phyloP scores from a whole-genome alignment of 2,797 vertebrate genomes.

The Spinibarbus caldwelli region DNA sequence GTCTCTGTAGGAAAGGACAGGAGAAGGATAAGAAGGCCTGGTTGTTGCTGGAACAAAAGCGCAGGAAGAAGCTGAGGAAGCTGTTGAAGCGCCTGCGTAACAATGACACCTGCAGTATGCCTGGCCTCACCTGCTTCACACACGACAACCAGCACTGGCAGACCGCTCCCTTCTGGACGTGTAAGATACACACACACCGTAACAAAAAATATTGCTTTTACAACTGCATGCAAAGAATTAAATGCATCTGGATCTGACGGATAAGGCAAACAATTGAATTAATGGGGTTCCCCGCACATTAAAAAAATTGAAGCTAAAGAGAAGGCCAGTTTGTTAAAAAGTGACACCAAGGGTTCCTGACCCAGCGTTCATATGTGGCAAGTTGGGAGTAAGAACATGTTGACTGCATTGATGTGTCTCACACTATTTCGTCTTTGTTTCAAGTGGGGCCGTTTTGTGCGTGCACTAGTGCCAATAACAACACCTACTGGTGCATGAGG shows the following conservation, averaged over 20 bases:
- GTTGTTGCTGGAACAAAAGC: conserved; percentile 91
- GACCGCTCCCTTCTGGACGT: conserved; percentile 95
- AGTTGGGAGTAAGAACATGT: background rate
- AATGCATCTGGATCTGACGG: background rate
- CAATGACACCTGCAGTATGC: conserved; percentile 99
- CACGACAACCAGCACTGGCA: conserved; percentile 99
- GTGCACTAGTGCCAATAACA: conserved; percentile 92
- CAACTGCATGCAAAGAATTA: background rate
- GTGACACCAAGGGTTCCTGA: background rate
- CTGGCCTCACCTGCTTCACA: conserved; percentile 97
- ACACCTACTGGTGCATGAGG: conserved; percentile 91
- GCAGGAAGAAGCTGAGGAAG: conserved; percentile 94
- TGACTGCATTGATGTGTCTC: background rate
- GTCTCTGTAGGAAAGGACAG: conserved; percentile 80
- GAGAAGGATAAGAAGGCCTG: conserved; percentile 89
- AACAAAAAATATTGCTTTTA: background rate
- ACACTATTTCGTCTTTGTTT: background rate
- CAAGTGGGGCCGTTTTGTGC: conserved; percentile 89
- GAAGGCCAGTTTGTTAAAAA: background rate
- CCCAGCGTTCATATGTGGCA: background rate
- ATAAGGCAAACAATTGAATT: background rate
- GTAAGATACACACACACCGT: conserved; percentile 76
- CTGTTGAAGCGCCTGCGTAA: conserved; percentile 94
- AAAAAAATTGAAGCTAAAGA: no score
- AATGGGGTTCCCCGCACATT: background rate